phyloP scores from a whole-genome alignment of 2,113 vertebrate species.

The Blennius ocellaris region DNA sequence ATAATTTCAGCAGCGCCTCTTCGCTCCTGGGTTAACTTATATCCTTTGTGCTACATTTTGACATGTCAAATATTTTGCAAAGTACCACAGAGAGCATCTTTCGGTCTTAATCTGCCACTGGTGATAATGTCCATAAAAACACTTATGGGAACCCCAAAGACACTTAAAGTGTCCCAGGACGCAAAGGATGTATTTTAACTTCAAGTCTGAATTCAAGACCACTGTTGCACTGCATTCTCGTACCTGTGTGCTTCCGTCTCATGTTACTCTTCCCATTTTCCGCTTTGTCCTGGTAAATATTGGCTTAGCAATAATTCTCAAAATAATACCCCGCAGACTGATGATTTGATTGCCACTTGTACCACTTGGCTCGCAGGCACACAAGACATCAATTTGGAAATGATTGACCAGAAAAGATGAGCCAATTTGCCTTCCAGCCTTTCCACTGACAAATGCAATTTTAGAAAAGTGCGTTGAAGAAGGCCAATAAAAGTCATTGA shows the following conservation, averaged over 20 bases:
- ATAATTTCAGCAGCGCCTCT: background rate
- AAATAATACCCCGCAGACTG: constrained; percentile 23
- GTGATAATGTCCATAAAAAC: constrained; percentile 13
- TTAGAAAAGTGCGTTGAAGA: background rate
- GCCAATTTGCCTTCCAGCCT: constrained; percentile 20
- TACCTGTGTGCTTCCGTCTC: background rate
- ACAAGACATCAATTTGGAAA: constrained; percentile 26
- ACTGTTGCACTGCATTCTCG: background rate
- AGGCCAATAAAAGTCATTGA: background rate
- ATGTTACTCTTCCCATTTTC: background rate
- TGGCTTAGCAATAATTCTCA: constrained; percentile 14
- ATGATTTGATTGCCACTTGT: constrained; percentile 26
- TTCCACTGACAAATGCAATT: background rate
- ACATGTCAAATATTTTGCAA: constrained; percentile 13
- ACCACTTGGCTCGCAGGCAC: constrained; percentile 8
- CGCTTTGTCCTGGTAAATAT: background rate
- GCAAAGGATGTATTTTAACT: constrained; percentile 28
- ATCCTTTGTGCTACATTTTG: background rate
- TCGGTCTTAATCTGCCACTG: constrained; percentile 26
- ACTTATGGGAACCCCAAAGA: constrained; percentile 36
- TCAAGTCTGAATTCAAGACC: constrained; percentile 25
- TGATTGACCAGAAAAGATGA: background rate
- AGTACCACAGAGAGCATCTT: constrained; percentile 14
- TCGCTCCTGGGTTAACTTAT: background rate
- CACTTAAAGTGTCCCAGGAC: constrained; percentile 24